Base-by-base conservation (phyloP, 2,888 invertebrate species). In the Pilophorus perplexus region DNA sequence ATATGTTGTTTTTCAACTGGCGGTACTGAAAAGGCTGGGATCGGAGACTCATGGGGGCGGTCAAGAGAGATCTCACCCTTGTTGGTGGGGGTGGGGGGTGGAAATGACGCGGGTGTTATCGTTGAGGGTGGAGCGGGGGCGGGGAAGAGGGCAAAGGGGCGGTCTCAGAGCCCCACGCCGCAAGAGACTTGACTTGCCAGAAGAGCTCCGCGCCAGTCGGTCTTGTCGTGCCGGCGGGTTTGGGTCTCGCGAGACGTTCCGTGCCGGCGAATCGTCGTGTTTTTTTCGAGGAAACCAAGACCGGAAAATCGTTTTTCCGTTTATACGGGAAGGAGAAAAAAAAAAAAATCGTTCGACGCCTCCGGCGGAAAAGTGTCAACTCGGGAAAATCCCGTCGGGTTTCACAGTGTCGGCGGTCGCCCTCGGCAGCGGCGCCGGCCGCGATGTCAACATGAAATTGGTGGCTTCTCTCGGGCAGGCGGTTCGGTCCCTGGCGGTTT, bases 31-130 rank as follows among this genome's bases (percentile, higher is more conserved):
- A n/a, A n/a, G 6, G 33, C 33, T 33, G 12, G 33, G 33, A 33
- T 27, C 28, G 60, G 60, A 60, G 60, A 60, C 60, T 60, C 46
- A 16, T 44, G 42, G 46, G 60, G 60, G 60, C 20, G 60, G 60
- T 60, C 60, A 60, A 60, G 60, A 44, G 27, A 44, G 60, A 46
- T 28, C 44, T 28, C 38, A 44, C 60, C 60, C 44, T 28, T n/a
- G 50, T 4, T 14, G 20, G 5, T 27, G 46, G 14, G 8, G 42
- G n/a, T 20, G 23, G 59, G 18, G 40, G 59, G 14, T 8, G 40
- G 12, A 12, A 1, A 22, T 3, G 18, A n/a, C n/a, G n/a, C n/a
- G n/a, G n/a, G n/a, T n/a, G n/a, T n/a, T n/a, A n/a, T n/a, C n/a
- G n/a, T n/a, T n/a, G n/a, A n/a, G n/a, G n/a, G n/a, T n/a, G n/a